Evolutionary conservation across 2,888 invertebrate genomes (phyloP), one percentile per base, ranked within the genome.

Genomic region (Tenodera sinensis): DNA sequence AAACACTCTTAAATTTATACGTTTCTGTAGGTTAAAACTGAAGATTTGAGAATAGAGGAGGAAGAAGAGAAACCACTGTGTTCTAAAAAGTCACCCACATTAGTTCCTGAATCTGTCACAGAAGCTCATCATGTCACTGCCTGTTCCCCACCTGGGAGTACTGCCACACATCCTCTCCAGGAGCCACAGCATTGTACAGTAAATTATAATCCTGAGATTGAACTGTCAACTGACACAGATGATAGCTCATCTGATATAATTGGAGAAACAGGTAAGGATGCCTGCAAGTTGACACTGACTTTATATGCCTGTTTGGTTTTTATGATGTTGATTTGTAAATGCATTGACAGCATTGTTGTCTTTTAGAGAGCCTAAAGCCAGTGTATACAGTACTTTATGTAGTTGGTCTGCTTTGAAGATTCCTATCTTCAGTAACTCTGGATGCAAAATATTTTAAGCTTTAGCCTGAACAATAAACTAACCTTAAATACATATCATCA

Each of bases 191-290:
- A 71, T 25, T 71, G 54, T 71, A 71, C 54, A 71, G 14, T 71
- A 71, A 71, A 71, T 20, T 90, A 85, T 90, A 93, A 94, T 92
- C 95, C 96, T 28, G 97, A 97, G 92, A 96, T 96, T 90, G 96
- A 96, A 91, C 92, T 96, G 89, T 95, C 95, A 9, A 96, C 96
- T 2, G 97, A 97, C 92, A 97, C 97, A 9, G 95, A 97, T 92
- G 96, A 97, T 90, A 90, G 90, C 88, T 90, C 88, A 2, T 89
- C 89, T 9, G 90, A 90, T 83, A 47, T 85, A 42, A 30, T 85
- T 84, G 85, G 85, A 25, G 89, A 89, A 85, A 47, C 88, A 89
- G 89, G 89, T 88, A 71, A 83, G 83, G 82, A 30, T 15, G 3
- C 15, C 54, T n/a, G 15, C 27, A 20, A 83, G 15, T 28, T 28